Evolutionary conservation across 2,888 invertebrate genomes (phyloP).

Genomic region (Orthonevra nobilis): DNA sequence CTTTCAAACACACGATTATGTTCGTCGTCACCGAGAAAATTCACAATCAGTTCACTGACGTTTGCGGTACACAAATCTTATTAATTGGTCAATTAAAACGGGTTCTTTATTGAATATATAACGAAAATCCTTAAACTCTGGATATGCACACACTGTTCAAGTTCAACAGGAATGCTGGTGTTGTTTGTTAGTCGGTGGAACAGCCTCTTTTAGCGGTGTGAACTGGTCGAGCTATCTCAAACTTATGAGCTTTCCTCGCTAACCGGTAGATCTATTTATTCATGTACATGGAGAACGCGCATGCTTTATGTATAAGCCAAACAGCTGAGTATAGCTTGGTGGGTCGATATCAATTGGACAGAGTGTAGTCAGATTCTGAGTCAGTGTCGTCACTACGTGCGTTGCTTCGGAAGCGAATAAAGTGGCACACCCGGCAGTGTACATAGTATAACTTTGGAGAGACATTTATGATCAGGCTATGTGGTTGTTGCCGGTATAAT

Average conservation of each 20-base stretch:
- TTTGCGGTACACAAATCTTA: not conserved
- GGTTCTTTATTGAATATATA: not conserved
- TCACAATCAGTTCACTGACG: not conserved
- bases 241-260: slow-evolving; percentile 72
- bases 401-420: too few species aligned
- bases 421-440: not conserved
- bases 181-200: slow-evolving; percentile 22
- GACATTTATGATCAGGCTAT: too few species aligned
- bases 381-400: too few species aligned
- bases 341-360: slow-evolving; percentile 5
- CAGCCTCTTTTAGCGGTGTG: slow-evolving; percentile 28
- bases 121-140: slow-evolving; percentile 18
- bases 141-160: slow-evolving; percentile 17
- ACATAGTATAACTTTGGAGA: not conserved
- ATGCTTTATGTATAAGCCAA: slow-evolving; percentile 34
- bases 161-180: not conserved
- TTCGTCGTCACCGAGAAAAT: too few species aligned
- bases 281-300: slow-evolving; percentile 17
- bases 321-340: slow-evolving; percentile 44
- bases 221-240: slow-evolving; percentile 71
- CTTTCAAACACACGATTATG: too few species aligned
- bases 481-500: not conserved
- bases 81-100: slow-evolving; percentile 8
- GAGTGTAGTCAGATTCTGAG: not conserved
- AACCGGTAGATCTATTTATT: slow-evolving; percentile 71